Evolutionary conservation across 2,797 vertebrate genomes (phyloP).

Genomic region (Pogonophryne albipinna): DNA sequence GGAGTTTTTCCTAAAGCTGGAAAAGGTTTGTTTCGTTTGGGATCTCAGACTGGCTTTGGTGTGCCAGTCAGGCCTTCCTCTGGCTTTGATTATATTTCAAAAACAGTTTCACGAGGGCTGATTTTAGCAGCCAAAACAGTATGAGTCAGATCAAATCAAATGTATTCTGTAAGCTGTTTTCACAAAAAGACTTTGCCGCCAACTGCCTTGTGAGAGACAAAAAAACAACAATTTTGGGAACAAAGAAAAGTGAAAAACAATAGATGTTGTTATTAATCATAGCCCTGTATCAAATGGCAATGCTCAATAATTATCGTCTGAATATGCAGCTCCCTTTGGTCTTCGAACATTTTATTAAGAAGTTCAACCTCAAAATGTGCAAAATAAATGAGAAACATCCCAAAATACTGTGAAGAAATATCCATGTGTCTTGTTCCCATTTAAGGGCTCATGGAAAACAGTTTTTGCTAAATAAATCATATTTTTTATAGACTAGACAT

Average conservation of each 20-base stretch:
- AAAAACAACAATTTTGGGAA: conserved; percentile 32
- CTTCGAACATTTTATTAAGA: not conserved
- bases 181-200: conserved; percentile 41
- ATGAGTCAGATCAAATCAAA: conserved; percentile 64
- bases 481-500: not conserved
- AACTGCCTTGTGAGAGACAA: conserved; percentile 30
- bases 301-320: no score
- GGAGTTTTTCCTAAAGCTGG: conserved; percentile 42
- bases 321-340: not conserved
- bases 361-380: not conserved
- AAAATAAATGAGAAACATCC: no score
- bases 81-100: conserved; percentile 73
- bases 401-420: no score
- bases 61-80: conserved; percentile 46
- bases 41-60: conserved; percentile 34
- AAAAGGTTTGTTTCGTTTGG: conserved; percentile 47
- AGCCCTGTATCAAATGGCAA: not conserved
- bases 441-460: no score
- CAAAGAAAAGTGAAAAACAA: conserved; percentile 8
- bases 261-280: not conserved
- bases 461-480: no score
- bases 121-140: conserved; percentile 51
- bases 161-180: conserved; percentile 57
- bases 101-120: conserved; percentile 53
- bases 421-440: no score